These are phyloP conservation scores for Eupithecia abbreviata DNA, from an alignment of 2,888 invertebrate species.

Conservation along the genomic window DNA sequence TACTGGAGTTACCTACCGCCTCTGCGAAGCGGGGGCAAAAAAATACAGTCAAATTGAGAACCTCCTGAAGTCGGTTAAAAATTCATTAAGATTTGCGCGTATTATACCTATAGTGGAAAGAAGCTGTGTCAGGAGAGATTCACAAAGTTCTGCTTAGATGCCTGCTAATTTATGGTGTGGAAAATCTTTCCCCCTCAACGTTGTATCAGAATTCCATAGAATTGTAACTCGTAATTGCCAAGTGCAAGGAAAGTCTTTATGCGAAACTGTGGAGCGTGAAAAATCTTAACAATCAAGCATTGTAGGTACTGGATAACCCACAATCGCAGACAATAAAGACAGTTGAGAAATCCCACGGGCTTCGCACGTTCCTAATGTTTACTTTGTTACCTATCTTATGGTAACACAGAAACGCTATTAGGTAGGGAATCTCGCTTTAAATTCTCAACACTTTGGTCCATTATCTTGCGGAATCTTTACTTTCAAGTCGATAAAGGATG, in stretches of 20 bases:
- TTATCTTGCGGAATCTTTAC: conserved; percentile 38
- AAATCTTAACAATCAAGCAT: conserved; percentile 45
- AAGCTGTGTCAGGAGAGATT: background rate
- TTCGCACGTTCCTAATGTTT: conserved; percentile 51
- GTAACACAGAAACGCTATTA: conserved; percentile 44
- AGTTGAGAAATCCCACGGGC: conserved; percentile 59
- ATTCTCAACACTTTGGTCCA: conserved; percentile 27
- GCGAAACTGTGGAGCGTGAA: conserved; percentile 27
- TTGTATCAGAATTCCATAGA: conserved; percentile 7
- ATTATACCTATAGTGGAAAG: background rate
- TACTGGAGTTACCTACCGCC: no score
- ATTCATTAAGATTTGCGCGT: no score
- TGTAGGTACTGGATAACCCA: conserved; percentile 53
- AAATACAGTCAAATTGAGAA: no score
- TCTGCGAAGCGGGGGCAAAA: no score
- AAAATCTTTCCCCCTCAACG: background rate
- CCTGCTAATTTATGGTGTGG: conserved; percentile 11
- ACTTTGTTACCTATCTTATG: conserved; percentile 34
- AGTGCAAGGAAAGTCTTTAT: conserved; percentile 14
- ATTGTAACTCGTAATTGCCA: conserved; percentile 13
- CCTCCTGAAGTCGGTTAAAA: no score
- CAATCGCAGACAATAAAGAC: conserved; percentile 55
- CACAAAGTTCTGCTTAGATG: conserved; percentile 21
- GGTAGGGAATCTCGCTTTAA: conserved; percentile 14
- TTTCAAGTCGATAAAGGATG: conserved; percentile 13